These are phyloP conservation scores for Drosophila anomelani DNA, from an alignment of 2,888 invertebrate genomes.

Conservation along the genomic window DNA sequence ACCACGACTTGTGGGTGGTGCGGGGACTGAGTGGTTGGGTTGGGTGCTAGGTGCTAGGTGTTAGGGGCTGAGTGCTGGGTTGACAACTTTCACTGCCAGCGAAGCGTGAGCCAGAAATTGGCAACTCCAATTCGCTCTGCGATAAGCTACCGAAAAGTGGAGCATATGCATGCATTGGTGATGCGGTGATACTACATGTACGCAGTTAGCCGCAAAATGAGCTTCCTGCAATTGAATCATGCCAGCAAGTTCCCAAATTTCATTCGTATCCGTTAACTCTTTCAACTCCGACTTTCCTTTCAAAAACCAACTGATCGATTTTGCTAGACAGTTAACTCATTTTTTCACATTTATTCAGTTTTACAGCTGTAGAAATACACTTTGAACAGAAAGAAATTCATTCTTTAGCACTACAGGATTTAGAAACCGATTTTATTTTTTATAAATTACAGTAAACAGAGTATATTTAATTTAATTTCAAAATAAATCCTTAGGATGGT, in stretches of 20 bases:
- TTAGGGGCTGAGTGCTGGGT: constrained; percentile 8
- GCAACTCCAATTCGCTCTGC: constrained; percentile 20
- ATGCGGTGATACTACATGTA: background rate
- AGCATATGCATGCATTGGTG: constrained; percentile 4
- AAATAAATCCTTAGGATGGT: too few relatives aligned
- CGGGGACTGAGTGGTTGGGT: background rate
- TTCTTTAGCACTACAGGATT: too few relatives aligned
- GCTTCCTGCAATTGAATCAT: constrained; percentile 1
- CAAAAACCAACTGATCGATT: background rate
- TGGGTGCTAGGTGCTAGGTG: background rate
- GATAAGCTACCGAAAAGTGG: constrained; percentile 22
- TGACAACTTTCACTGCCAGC: constrained; percentile 74
- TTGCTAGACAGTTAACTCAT: too few relatives aligned
- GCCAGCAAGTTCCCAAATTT: background rate
- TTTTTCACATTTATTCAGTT: too few relatives aligned
- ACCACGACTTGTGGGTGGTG: constrained; percentile 25
- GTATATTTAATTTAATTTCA: too few relatives aligned
- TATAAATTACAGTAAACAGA: too few relatives aligned
- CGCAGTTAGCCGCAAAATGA: background rate
- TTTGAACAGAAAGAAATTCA: too few relatives aligned
- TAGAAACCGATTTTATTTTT: too few relatives aligned
- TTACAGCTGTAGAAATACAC: too few relatives aligned
- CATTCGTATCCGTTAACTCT: background rate
- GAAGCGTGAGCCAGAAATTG: constrained; percentile 59
- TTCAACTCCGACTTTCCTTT: background rate